Evolutionary conservation across 2,113 vertebrate species (phyloP), one percentile per base, ranked within the genome.

Genomic region (Protomyctophum bolini): DNA sequence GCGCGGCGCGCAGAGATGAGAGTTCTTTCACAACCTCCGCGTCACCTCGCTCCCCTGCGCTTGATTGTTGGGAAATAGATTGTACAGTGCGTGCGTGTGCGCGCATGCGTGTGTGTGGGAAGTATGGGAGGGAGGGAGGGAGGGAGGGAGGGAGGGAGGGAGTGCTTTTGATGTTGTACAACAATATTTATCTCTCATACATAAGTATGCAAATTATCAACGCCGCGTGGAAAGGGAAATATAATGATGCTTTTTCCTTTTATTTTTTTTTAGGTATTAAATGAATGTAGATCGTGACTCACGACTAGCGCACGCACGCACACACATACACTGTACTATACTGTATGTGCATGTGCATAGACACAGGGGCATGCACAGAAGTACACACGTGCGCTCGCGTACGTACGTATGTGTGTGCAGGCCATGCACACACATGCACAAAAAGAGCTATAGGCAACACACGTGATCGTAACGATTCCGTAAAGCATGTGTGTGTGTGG

Each of bases 141-240:
- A 72, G 60, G 73, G 50, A 12, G 69, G 49, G 58, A 77, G 70
- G 72, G 68, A 52, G 58, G 48, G 79, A 72, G 52, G 49, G 66
- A 77, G 68, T 3, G 68, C 77, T 72, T 87, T 91, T 88, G 80
- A 89, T 85, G 77, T 87, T 50, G 56, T 49, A 78, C 76, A 82
- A 82, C 85, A 85, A 84, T 70, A 83, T 7, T 15, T 14, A 63
- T 81, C 49, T 66, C 55, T 69, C 57, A 76, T 76, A 76, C 79
- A 84, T 79, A 68, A 45, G 8, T 70, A 80, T 87, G 76, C 67
- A 81, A 80, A 87, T 85, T 7, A 80, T 63, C 41, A 54, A 79
- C 56, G 55, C 59, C 72, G 81, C 81, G 83, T 83, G 72, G 73
- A 75, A 49, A 49, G 82, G 72, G 73, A 75, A 85, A 90, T 83